These are phyloP conservation scores for Ctenopoma multispine DNA, from an alignment of 2,797 vertebrate genomes.

Conservation along the genomic window DNA sequence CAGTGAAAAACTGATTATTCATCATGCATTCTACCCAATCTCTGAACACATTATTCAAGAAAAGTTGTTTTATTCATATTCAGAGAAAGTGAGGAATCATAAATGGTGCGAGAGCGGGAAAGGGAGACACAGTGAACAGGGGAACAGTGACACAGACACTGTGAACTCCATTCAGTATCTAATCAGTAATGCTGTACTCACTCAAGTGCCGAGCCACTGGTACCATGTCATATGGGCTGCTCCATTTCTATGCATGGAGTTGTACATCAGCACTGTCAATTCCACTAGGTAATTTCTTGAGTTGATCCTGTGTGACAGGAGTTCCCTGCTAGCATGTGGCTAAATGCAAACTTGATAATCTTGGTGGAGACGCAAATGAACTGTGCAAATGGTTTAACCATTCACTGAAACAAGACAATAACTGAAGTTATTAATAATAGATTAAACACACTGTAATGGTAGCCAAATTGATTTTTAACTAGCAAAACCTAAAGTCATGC, in stretches of 20 bases:
- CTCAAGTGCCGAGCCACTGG: slow-evolving; percentile 23
- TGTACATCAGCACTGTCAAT: slow-evolving; percentile 37
- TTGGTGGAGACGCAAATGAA: slow-evolving; percentile 39
- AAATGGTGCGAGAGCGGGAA: slow-evolving; percentile 46
- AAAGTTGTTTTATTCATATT: slow-evolving; percentile 73
- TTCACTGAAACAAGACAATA: slow-evolving; percentile 55
- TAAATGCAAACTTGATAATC: slow-evolving; percentile 50
- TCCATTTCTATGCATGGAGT: slow-evolving; percentile 46
- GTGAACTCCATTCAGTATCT: slow-evolving; percentile 59
- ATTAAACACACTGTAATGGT: slow-evolving; percentile 49
- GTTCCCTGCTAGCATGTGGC: slow-evolving; percentile 14
- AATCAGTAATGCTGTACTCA: slow-evolving; percentile 48
- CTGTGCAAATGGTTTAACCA: slow-evolving; percentile 41
- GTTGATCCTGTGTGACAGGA: slow-evolving; percentile 1
- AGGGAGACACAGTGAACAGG: slow-evolving; percentile 21
- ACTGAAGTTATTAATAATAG: slow-evolving; percentile 59
- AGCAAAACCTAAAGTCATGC: slow-evolving; percentile 42
- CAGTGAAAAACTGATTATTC: slow-evolving; percentile 21
- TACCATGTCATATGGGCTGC: slow-evolving; percentile 16
- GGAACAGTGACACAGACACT: slow-evolving; percentile 42
- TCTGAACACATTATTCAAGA: slow-evolving; percentile 65
- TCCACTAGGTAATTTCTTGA: slow-evolving; percentile 28
- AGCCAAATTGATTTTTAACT: slow-evolving; percentile 67
- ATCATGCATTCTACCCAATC: slow-evolving; percentile 37
- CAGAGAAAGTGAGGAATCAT: slow-evolving; percentile 55